A percentile compares a stretch with the other conserved stretches of the same genome.
Evolutionary conservation across 1,140 invertebrate species (phyloP).

Genomic region (Drosophila obscura): DNA sequence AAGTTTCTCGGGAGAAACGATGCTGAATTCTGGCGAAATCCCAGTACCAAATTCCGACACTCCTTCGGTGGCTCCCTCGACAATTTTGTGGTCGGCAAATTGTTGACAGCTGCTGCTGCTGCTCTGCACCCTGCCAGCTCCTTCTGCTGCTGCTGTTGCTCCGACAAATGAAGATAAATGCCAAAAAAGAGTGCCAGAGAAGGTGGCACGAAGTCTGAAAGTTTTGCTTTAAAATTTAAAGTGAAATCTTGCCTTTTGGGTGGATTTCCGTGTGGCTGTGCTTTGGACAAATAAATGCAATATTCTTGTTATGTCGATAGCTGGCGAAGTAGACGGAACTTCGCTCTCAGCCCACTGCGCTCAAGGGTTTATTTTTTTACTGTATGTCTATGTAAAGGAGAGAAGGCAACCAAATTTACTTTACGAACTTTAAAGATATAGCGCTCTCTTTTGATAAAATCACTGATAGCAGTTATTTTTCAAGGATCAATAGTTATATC

Average conservation of each 20-base stretch:
- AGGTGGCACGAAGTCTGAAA: slow-evolving; percentile 8
- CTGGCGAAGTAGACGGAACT: neutral
- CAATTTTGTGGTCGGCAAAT: slow-evolving; percentile 73
- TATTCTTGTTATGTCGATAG: slow-evolving; percentile 59
- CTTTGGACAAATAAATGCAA: slow-evolving; percentile 22
- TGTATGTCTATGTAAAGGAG: no score
- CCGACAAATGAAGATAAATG: slow-evolving; percentile 79
- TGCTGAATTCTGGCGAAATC: slow-evolving; percentile 31
- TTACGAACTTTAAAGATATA: no score
- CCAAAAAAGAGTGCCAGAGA: slow-evolving; percentile 2
- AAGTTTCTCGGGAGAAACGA: slow-evolving; percentile 40
- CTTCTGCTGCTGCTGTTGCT: slow-evolving; percentile 12
- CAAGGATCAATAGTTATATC: no score
- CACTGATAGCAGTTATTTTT: no score
- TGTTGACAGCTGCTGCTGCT: slow-evolving; percentile 67
- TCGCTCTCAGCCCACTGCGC: no score
- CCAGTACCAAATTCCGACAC: slow-evolving; percentile 44
- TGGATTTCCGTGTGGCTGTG: neutral
- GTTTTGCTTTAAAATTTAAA: slow-evolving; percentile 40
- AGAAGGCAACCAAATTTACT: no score
- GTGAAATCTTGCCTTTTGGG: slow-evolving; percentile 21
- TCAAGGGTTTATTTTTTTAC: no score
- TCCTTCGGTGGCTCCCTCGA: slow-evolving; percentile 59
- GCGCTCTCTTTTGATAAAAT: no score
- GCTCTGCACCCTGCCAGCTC: neutral